These are phyloP conservation scores for Collichthys lucidus DNA, from an alignment of 2,113 vertebrate species.

Conservation along the genomic window DNA sequence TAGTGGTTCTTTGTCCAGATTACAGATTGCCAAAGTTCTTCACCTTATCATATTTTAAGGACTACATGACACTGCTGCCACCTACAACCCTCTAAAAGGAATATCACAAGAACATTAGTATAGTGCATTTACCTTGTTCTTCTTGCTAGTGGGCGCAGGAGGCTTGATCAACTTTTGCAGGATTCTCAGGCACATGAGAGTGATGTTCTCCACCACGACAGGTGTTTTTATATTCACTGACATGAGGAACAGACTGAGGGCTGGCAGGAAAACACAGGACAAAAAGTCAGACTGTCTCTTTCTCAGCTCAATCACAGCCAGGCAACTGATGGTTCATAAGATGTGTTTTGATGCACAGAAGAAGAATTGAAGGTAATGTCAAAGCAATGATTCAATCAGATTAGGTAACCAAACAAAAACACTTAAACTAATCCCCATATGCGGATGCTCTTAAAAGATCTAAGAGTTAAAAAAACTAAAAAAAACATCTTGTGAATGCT, in stretches of 20 bases:
- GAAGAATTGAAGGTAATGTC: background rate
- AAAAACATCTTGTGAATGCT: background rate
- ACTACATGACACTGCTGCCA: background rate
- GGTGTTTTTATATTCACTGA: slow-evolving; percentile 99
- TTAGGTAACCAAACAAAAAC: background rate
- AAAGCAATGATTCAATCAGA: background rate
- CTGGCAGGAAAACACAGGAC: slow-evolving; percentile 72
- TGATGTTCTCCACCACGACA: slow-evolving; percentile 99
- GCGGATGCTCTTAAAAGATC: background rate
- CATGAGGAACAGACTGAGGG: slow-evolving; percentile 97
- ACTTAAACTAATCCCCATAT: background rate
- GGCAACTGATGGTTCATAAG: background rate
- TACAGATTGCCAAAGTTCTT: background rate
- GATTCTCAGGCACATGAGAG: slow-evolving; percentile 98
- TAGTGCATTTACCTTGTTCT: slow-evolving; percentile 91
- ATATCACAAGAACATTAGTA: background rate
- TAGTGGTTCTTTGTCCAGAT: background rate
- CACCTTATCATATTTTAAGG: background rate
- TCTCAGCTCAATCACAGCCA: background rate
- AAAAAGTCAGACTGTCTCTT: background rate
- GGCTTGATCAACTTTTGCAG: slow-evolving; percentile 98
- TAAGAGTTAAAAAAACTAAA: background rate
- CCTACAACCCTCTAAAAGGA: background rate
- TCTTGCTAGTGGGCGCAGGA: slow-evolving; percentile 98
- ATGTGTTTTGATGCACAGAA: background rate